Conservation (phyloP, 1,140 invertebrate species). For the Riptortus pedestris region DNA sequence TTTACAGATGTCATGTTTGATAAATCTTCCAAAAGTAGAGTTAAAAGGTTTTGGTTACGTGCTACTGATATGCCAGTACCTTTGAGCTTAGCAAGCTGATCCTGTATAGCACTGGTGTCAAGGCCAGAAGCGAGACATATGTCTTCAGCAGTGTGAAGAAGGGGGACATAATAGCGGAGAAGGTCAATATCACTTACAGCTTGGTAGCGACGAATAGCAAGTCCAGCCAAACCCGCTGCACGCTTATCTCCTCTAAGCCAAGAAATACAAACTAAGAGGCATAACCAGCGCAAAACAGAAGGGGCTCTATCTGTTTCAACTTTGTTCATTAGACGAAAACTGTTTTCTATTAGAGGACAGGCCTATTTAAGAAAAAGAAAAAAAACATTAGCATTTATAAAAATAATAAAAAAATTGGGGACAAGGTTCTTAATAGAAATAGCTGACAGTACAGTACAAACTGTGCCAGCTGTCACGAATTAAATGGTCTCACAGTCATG, state of each 20-base stretch:
- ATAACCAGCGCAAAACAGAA: conserved; percentile 56
- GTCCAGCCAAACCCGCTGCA: conserved; percentile 38
- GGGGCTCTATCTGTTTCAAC: conserved; percentile 57
- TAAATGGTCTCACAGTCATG: neutral
- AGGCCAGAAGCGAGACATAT: neutral
- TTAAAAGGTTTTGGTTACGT: neutral
- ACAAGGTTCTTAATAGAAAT: too few species aligned
- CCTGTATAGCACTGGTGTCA: neutral
- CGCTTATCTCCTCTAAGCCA: neutral
- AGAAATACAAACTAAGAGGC: conserved; percentile 46
- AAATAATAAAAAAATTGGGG: too few species aligned
- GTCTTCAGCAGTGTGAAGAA: conserved; percentile 44
- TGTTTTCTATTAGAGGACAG: conserved; percentile 53
- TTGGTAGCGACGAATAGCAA: conserved; percentile 54
- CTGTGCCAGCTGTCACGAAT: too few species aligned
- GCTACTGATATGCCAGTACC: neutral
- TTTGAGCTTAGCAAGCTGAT: conserved; percentile 5
- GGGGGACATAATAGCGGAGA: conserved; percentile 51
- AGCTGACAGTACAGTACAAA: too few species aligned
- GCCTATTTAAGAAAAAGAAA: conserved; percentile 36
- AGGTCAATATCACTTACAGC: conserved; percentile 54
- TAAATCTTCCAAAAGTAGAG: neutral
- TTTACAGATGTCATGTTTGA: too few species aligned
- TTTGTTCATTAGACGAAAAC: conserved; percentile 61
- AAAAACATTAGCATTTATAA: neutral